Evolutionary conservation across 2,113 vertebrate genomes (phyloP).

Genomic region (Acrocephalus arundinaceus): DNA sequence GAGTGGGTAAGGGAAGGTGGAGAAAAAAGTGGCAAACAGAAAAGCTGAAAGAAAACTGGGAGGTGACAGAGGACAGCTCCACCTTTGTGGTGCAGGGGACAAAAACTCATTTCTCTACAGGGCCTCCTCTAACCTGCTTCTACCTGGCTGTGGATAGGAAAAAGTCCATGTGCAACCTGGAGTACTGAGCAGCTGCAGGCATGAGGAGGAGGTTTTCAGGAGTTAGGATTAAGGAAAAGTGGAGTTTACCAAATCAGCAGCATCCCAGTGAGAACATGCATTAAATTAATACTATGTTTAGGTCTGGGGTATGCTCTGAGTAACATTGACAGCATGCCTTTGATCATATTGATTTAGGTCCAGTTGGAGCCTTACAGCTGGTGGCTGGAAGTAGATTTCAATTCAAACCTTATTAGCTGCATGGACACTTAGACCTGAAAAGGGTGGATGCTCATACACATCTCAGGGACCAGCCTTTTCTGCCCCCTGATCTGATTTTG

Average conservation of each 20-base stretch:
- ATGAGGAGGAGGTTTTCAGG: neutral
- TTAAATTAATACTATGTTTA: neutral
- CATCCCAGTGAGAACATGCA: neutral
- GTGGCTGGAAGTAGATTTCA: neutral
- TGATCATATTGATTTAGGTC: neutral
- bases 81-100: neutral
- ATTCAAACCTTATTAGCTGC: neutral
- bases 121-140: neutral
- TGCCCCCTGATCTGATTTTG: neutral
- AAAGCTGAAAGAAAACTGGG: neutral
- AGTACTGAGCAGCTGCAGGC: neutral
- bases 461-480: neutral
- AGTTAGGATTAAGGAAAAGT: neutral
- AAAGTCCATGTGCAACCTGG: neutral
- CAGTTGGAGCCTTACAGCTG: neutral
- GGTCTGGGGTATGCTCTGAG: neutral
- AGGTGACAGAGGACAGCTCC: neutral
- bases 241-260: neutral
- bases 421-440: neutral
- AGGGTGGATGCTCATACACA: neutral
- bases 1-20: neutral
- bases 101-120: fast-evolving
- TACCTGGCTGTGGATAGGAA: neutral
- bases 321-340: neutral
- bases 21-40: neutral